These are phyloP conservation scores for Morpho deidamia DNA, from an alignment of 2,888 invertebrate genomes.

Conservation along the genomic window DNA sequence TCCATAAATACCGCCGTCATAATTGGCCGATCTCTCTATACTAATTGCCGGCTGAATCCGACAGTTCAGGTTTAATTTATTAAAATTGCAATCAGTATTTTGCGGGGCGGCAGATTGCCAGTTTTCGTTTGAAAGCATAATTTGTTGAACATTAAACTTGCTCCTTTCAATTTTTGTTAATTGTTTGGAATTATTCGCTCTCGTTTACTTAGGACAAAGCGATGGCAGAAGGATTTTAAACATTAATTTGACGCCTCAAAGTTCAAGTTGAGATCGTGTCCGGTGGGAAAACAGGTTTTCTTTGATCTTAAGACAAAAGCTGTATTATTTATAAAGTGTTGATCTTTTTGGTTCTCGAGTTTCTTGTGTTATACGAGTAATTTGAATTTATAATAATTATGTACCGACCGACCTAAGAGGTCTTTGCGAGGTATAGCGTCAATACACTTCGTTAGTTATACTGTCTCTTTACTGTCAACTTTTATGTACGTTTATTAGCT, in stretches of 20 bases:
- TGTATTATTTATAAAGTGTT: background rate
- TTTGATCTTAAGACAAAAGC: conserved; percentile 8
- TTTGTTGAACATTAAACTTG: conserved; percentile 30
- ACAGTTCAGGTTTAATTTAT: conserved; percentile 41
- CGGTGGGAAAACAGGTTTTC: conserved; percentile 2
- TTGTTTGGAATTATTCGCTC: conserved; percentile 21
- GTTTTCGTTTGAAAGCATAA: conserved; percentile 30
- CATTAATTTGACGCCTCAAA: conserved; percentile 18
- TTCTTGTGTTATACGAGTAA: background rate
- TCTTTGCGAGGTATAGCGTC: no score
- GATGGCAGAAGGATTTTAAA: conserved; percentile 13
- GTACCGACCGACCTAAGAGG: no score
- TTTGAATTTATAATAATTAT: no score
- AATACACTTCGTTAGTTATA: no score
- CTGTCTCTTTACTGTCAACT: no score
- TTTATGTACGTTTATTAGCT: no score
- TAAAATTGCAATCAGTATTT: conserved; percentile 46
- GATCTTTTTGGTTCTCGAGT: background rate
- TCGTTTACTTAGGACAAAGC: conserved; percentile 12
- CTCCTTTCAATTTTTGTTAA: conserved; percentile 36
- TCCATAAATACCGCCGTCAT: background rate
- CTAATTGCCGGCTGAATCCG: conserved; percentile 17
- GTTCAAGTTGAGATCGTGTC: conserved; percentile 4
- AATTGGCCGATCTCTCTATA: conserved; percentile 7
- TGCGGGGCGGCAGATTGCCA: conserved; percentile 32